Conservation (phyloP, 2,113 vertebrate genomes). For the Benitochromis conjunctus region DNA sequence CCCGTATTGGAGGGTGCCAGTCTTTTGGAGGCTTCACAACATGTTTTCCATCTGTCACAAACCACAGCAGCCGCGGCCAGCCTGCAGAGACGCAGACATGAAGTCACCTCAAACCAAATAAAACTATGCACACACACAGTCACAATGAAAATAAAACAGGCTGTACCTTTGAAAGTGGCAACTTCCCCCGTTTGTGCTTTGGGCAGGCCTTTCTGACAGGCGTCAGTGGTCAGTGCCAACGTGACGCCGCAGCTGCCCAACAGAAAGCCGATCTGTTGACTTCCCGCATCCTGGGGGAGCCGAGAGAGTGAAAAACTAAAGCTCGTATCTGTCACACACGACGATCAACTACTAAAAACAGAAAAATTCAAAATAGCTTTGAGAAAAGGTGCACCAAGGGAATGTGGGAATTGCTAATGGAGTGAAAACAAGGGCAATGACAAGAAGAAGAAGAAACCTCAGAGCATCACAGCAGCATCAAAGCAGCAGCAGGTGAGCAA, state of each 20-base stretch:
- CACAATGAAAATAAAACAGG: not conserved
- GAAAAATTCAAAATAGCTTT: not conserved
- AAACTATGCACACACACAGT: not conserved
- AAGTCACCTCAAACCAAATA: not conserved
- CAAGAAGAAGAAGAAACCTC: not conserved
- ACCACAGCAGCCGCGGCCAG: conserved; percentile 91
- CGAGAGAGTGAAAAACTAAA: not conserved
- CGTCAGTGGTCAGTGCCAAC: conserved; percentile 90
- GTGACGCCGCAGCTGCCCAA: conserved; percentile 93
- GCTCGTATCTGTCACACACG: not conserved
- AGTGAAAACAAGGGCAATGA: not conserved
- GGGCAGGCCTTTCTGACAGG: conserved; percentile 94
- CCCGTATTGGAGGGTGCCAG: conserved; percentile 82
- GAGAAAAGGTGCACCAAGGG: not conserved
- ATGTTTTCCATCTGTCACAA: conserved; percentile 94
- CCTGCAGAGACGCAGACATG: conserved; percentile 68
- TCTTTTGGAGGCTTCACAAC: conserved; percentile 91
- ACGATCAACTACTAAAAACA: not conserved
- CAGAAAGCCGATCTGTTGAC: conserved; percentile 94
- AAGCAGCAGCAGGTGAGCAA: conserved; percentile 40
- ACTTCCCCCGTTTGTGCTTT: conserved; percentile 95
- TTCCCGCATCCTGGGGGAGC: conserved; percentile 85
- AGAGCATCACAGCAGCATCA: conserved; percentile 13
- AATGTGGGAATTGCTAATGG: not conserved
- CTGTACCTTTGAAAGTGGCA: conserved; percentile 88